phyloP scores from a whole-genome alignment of 2,888 invertebrate species.

The Coenonympha glycerion region DNA sequence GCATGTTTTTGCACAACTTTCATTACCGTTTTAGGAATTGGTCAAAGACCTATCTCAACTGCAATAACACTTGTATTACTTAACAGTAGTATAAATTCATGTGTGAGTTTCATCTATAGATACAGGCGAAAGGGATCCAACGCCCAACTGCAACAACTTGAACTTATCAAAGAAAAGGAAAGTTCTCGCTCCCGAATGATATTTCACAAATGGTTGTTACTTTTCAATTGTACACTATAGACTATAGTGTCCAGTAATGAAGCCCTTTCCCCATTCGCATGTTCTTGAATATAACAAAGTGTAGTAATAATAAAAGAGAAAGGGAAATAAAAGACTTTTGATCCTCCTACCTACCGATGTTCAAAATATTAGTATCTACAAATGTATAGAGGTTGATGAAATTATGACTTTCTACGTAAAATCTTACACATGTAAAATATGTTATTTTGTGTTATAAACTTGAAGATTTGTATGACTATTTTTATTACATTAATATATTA shows the following conservation, averaged over 20 bases:
- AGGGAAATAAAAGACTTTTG: not conserved
- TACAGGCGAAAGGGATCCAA: conserved; percentile 32
- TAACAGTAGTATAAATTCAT: conserved; percentile 22
- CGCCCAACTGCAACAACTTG: conserved; percentile 23
- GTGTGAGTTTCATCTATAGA: conserved; percentile 21
- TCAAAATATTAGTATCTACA: not conserved
- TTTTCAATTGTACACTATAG: conserved; percentile 20
- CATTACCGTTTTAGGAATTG: conserved; percentile 60
- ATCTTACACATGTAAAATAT: too few relatives aligned
- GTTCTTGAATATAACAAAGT: not conserved
- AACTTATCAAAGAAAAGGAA: conserved; percentile 30
- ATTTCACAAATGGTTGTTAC: conserved; percentile 27
- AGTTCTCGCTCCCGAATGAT: conserved; percentile 26
- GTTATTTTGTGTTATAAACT: too few relatives aligned
- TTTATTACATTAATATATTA: too few relatives aligned
- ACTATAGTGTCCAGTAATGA: not conserved
- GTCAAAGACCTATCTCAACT: conserved; percentile 40
- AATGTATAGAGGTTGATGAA: too few relatives aligned
- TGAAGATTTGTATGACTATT: too few relatives aligned
- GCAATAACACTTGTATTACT: conserved; percentile 27
- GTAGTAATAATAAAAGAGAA: not conserved
- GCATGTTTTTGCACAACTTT: conserved; percentile 51
- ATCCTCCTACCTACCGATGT: not conserved
- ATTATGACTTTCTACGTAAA: too few relatives aligned
- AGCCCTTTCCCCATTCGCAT: conserved; percentile 7